Conservation (phyloP, 2,888 invertebrate species). For the Agonum fuliginosum region DNA sequence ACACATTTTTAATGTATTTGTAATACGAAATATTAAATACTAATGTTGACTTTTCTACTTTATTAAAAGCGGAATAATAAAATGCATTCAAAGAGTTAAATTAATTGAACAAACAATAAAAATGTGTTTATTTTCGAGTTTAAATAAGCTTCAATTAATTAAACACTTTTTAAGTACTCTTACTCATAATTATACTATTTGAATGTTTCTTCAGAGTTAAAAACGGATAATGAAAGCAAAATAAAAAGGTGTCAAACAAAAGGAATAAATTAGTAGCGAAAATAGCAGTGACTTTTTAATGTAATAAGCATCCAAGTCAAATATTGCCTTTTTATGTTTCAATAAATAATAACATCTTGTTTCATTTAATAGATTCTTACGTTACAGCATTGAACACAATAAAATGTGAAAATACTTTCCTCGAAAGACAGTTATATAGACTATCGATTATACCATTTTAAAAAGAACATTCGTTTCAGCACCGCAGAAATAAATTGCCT, state of each 20-base stretch:
- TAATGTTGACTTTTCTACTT: not conserved
- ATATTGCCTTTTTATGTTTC: not conserved
- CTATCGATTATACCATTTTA: too few species aligned
- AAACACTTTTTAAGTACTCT: not conserved
- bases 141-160: slow-evolving; percentile 8
- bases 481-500: too few species aligned
- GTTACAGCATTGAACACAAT: too few species aligned
- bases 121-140: slow-evolving; percentile 1
- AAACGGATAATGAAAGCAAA: slow-evolving; percentile 2
- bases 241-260: slow-evolving; percentile 21
- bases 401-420: too few species aligned
- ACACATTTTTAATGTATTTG: not conserved
- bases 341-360: not conserved
- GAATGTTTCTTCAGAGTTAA: not conserved
- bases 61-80: not conserved
- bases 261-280: not conserved
- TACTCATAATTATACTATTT: slow-evolving; percentile 10
- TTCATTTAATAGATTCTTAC: not conserved
- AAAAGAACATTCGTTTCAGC: too few species aligned
- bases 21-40: not conserved
- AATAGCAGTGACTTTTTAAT: not conserved
- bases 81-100: not conserved
- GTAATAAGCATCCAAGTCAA: not conserved
- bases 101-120: not conserved
- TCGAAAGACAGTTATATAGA: too few species aligned